Evolutionary conservation across 1,140 invertebrate species (phyloP).

Genomic region (Maconellicoccus hirsutus): DNA sequence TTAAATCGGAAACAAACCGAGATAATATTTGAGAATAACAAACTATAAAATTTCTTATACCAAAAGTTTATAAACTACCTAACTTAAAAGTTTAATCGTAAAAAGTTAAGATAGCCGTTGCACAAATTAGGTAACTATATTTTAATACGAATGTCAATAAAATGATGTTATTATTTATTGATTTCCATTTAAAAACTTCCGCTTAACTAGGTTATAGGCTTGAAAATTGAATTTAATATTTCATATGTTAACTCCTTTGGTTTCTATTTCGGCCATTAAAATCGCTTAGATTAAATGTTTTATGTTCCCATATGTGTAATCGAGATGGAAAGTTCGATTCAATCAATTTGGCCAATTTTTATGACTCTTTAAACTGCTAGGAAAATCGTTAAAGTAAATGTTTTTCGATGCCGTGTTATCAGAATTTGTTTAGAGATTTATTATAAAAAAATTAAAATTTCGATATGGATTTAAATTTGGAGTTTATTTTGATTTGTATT

Average conservation of each 20-base stretch:
- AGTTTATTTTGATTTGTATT: too few species aligned
- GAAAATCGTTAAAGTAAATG: too few species aligned
- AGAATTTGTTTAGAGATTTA: too few species aligned
- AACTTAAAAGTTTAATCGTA: conserved; percentile 18
- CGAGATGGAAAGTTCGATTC: too few species aligned
- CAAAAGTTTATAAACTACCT: conserved; percentile 4
- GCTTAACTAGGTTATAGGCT: conserved; percentile 12
- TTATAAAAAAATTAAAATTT: too few species aligned
- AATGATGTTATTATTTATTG: conserved; percentile 16
- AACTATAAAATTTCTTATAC: background rate
- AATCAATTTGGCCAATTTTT: too few species aligned
- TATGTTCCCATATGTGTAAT: background rate
- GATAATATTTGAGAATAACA: background rate
- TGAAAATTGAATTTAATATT: conserved; percentile 11
- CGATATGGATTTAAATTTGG: too few species aligned
- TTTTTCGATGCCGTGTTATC: too few species aligned
- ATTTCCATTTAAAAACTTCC: conserved; percentile 12
- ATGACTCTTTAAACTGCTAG: too few species aligned
- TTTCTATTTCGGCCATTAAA: background rate
- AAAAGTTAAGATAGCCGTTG: conserved; percentile 11
- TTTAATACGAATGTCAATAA: conserved; percentile 11
- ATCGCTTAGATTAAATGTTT: background rate
- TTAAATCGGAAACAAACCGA: background rate
- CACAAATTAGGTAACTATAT: conserved; percentile 11
- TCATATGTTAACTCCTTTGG: background rate